Evolutionary conservation across 2,113 vertebrate genomes (phyloP).

Genomic region (Nasalis larvatus): DNA sequence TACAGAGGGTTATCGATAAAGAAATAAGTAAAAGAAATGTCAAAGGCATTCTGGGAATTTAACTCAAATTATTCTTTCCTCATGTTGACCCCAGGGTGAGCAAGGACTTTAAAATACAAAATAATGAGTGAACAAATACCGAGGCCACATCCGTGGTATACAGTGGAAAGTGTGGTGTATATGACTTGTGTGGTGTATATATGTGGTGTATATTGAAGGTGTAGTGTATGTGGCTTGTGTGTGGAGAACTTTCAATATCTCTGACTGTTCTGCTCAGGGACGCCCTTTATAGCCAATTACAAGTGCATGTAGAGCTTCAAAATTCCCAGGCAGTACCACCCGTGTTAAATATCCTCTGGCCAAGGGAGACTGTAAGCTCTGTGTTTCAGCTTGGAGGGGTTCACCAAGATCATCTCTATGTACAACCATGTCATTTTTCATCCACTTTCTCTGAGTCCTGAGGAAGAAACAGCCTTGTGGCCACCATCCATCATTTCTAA

Average conservation of each 20-base stretch:
- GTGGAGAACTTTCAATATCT: background rate
- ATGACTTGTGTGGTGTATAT: background rate
- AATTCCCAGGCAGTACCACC: background rate
- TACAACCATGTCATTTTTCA: slow-evolving; percentile 1
- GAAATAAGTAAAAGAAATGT: background rate
- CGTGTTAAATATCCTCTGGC: background rate
- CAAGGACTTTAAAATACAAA: background rate
- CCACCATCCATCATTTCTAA: slow-evolving; percentile 26
- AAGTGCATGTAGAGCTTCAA: background rate
- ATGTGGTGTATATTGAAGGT: no score
- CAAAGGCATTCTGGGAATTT: background rate
- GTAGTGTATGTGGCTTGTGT: background rate
- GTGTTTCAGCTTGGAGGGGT: background rate
- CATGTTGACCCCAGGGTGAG: background rate
- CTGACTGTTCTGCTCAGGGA: background rate
- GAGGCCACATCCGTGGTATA: background rate
- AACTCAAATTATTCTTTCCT: background rate
- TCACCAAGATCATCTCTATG: background rate
- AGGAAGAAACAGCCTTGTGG: background rate
- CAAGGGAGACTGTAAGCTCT: background rate
- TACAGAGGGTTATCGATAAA: background rate
- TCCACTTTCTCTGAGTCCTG: background rate
- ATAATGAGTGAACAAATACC: background rate
- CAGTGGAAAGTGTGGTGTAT: background rate
- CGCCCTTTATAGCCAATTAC: background rate